Evolutionary conservation across 2,888 invertebrate genomes (phyloP).

Genomic region (Pseudococcus longispinus): DNA sequence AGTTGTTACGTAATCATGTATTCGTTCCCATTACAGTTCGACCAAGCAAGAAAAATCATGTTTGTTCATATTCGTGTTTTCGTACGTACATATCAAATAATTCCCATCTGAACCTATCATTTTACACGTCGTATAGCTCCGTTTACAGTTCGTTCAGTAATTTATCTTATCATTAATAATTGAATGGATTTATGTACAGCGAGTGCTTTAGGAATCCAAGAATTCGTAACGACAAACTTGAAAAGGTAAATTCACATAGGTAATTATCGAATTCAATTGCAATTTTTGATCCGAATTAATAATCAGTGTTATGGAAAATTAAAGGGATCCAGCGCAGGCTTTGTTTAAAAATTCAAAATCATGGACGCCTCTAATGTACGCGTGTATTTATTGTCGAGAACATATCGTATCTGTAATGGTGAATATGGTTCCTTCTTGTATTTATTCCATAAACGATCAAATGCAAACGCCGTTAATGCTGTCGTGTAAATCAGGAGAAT

Average conservation of each 20-base stretch:
- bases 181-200: constrained; percentile 58
- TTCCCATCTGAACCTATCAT: background rate
- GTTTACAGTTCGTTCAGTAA: background rate
- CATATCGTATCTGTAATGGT: constrained; percentile 58
- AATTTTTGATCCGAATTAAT: background rate
- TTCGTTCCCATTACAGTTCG: background rate
- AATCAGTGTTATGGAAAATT: background rate
- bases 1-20: background rate
- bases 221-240: constrained; percentile 55
- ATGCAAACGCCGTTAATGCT: constrained; percentile 60
- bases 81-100: background rate
- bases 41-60: background rate
- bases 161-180: background rate
- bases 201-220: constrained; percentile 55
- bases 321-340: constrained; percentile 24
- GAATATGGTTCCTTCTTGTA: constrained; percentile 57
- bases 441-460: constrained; percentile 56
- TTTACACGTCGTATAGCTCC: background rate
- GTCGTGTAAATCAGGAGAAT: constrained; percentile 59
- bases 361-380: constrained; percentile 61
- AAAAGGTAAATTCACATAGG: constrained; percentile 54
- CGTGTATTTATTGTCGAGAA: constrained; percentile 59
- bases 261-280: background rate
- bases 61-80: background rate
- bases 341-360: constrained; percentile 58